phyloP scores from a whole-genome alignment of 2,113 vertebrate species.

The Hiodon alosoides region DNA sequence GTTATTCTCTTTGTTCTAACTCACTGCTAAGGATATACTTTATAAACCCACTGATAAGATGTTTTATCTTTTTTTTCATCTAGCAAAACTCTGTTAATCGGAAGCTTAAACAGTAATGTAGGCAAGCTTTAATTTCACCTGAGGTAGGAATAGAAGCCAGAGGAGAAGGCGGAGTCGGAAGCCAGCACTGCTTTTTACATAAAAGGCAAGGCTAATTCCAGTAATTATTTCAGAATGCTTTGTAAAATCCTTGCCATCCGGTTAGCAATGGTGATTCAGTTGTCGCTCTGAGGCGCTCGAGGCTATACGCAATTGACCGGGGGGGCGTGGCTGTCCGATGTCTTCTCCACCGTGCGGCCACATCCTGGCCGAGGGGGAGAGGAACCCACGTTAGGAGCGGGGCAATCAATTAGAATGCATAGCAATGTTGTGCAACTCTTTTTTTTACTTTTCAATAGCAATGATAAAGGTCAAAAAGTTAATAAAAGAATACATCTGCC shows the following conservation, averaged over 20 bases:
- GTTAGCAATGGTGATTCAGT: too few relatives aligned
- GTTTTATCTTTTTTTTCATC: neutral
- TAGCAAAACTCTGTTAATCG: neutral
- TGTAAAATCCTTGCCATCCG: too few relatives aligned
- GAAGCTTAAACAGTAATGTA: conserved; percentile 1
- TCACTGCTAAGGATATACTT: neutral
- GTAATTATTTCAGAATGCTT: too few relatives aligned
- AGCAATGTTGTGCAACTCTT: conserved; percentile 2
- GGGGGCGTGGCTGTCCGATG: neutral
- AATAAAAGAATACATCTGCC: conserved; percentile 30
- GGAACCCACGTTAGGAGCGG: neutral
- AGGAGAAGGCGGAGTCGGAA: neutral
- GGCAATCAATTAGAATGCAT: conserved; percentile 6
- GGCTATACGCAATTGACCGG: too few relatives aligned
- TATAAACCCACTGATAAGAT: conserved; percentile 5
- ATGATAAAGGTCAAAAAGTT: conserved; percentile 28
- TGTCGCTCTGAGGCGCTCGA: too few relatives aligned
- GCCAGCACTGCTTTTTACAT: neutral
- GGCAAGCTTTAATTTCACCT: neutral
- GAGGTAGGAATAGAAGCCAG: neutral
- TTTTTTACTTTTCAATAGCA: conserved; percentile 16
- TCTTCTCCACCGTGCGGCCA: neutral
- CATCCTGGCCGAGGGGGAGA: too few relatives aligned
- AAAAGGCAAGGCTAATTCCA: neutral
- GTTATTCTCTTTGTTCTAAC: neutral